Percentiles rank a stretch among this genome's conserved stretches.
Conservation (phyloP, 2,797 vertebrate species). For the Phrynocephalus forsythii region DNA sequence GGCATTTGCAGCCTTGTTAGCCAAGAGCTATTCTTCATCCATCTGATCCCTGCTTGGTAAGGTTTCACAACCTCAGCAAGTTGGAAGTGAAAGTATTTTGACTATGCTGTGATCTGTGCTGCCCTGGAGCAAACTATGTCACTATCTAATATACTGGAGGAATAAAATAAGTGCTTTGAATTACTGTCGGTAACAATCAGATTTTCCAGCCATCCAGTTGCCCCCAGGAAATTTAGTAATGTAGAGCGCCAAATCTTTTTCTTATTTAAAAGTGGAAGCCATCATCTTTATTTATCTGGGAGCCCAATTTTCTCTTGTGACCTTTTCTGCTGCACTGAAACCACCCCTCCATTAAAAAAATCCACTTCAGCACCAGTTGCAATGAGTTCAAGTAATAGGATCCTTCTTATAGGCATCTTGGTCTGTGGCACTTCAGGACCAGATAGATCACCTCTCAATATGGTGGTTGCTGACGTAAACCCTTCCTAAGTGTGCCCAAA, state of each 20-base stretch:
- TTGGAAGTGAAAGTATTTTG: conserved; percentile 38
- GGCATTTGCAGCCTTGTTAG: background rate
- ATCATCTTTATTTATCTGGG: background rate
- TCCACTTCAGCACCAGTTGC: background rate
- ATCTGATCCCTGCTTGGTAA: conserved; percentile 31
- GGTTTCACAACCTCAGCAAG: conserved; percentile 52
- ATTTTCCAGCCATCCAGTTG: conserved; percentile 21
- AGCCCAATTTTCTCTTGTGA: background rate
- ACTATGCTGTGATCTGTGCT: conserved; percentile 5
- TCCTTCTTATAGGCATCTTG: background rate
- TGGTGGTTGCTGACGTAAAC: too few species aligned
- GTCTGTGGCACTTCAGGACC: background rate
- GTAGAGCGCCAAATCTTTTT: background rate
- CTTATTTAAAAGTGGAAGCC: background rate
- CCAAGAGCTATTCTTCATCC: background rate
- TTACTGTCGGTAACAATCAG: background rate
- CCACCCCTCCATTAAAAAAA: background rate
- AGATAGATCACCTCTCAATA: too few species aligned
- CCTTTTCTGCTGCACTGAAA: background rate
- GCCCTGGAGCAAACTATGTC: conserved; percentile 39
- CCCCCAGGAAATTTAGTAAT: conserved; percentile 26
- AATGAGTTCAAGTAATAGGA: background rate
- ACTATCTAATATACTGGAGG: conserved; percentile 40
- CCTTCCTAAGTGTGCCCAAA: too few species aligned
- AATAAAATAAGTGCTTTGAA: background rate